Conservation (phyloP, 2,888 invertebrate genomes). For the Andrena minutula region DNA sequence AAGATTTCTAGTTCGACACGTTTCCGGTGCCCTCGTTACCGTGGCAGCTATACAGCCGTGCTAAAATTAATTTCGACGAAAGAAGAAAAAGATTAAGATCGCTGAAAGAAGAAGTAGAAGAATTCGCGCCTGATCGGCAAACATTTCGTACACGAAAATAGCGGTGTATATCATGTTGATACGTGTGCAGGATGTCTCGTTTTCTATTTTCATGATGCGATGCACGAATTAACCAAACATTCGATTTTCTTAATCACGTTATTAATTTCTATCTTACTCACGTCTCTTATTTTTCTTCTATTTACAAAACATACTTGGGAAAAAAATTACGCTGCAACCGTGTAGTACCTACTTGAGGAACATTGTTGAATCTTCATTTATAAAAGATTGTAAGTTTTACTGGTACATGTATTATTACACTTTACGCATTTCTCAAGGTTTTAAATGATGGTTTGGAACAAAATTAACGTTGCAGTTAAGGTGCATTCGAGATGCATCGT, state of each 20-base stretch:
- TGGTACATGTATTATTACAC: too few species aligned
- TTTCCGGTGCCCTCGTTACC: conserved; percentile 57
- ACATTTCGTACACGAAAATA: conserved; percentile 44
- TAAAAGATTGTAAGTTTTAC: too few species aligned
- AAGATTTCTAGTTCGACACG: conserved; percentile 57
- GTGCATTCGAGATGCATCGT: too few species aligned
- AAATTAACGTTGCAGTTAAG: conserved; percentile 18
- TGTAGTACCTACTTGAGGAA: too few species aligned
- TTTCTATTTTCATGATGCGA: not conserved
- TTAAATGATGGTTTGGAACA: not conserved
- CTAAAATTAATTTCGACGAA: conserved; percentile 66
- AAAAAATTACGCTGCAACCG: too few species aligned
- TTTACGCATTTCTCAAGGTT: too few species aligned
- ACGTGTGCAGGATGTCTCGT: not conserved
- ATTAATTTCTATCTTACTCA: not conserved
- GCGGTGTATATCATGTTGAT: conserved; percentile 6
- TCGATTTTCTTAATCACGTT: not conserved
- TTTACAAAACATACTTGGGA: conserved; percentile 2
- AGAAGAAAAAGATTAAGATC: conserved; percentile 53
- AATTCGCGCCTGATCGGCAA: conserved; percentile 53
- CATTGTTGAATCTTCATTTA: too few species aligned
- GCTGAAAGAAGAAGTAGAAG: conserved; percentile 49
- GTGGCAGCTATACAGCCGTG: conserved; percentile 42
- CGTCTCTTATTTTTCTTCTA: not conserved
- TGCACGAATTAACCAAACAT: not conserved